phyloP scores from a whole-genome alignment of 2,113 vertebrate genomes.

The Caloenas nicobarica region DNA sequence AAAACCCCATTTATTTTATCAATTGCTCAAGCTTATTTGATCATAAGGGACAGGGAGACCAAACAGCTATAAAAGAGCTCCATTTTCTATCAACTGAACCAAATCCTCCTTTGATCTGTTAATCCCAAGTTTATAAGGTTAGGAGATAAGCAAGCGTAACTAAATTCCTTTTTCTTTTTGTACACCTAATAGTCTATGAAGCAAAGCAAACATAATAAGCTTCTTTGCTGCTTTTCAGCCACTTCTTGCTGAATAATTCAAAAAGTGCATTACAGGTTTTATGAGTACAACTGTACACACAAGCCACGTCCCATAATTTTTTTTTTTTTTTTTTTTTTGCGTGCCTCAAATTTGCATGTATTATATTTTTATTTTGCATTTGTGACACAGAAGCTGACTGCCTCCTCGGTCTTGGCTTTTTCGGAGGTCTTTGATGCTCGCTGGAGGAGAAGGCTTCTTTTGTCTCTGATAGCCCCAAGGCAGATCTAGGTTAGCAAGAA shows the following conservation, averaged over 20 bases:
- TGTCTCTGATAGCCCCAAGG: conserved; percentile 85
- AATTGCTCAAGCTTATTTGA: conserved; percentile 78
- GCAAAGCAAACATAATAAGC: conserved; percentile 85
- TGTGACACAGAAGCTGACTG: conserved; percentile 73
- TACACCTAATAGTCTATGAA: conserved; percentile 86
- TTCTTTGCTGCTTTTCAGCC: conserved; percentile 71
- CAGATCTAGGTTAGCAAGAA: conserved; percentile 79
- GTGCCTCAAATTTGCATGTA: conserved; percentile 77
- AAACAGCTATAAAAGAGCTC: conserved; percentile 84
- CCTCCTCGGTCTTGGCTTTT: conserved; percentile 79
- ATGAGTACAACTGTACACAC: conserved; percentile 57
- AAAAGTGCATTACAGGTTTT: conserved; percentile 50
- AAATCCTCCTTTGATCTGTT: conserved; percentile 97
- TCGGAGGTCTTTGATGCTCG: conserved; percentile 84
- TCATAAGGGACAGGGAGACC: conserved; percentile 72
- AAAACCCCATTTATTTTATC: conserved; percentile 68
- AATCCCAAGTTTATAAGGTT: conserved; percentile 96
- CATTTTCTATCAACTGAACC: conserved; percentile 89
- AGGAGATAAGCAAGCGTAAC: conserved; percentile 94
- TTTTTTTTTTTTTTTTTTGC: background rate
- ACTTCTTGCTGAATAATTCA: conserved; percentile 65
- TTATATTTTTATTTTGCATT: conserved; percentile 84
- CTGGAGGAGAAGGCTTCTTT: conserved; percentile 83
- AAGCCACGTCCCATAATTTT: conserved; percentile 55
- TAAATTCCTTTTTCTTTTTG: conserved; percentile 90